Percentiles rank a stretch among this genome's conserved stretches.
phyloP scores from a whole-genome alignment of 1,140 invertebrate genomes.

The Trinorchestia longiramus region DNA sequence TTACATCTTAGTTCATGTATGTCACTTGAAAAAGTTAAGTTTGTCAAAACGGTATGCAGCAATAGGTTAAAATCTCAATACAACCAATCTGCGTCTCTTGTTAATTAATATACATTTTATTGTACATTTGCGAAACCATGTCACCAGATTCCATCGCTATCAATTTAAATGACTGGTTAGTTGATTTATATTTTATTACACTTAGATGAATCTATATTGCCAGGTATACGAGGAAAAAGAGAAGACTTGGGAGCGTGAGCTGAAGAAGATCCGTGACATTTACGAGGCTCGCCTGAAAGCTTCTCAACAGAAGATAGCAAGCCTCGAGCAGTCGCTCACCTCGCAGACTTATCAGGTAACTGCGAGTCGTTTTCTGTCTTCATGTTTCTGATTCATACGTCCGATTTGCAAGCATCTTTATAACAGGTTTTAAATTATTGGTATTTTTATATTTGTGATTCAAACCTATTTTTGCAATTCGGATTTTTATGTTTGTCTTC shows the following conservation, averaged over 20 bases:
- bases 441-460: not conserved
- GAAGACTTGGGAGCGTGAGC: constrained; percentile 75
- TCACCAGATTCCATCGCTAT: too few relatives aligned
- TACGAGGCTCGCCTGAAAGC: constrained; percentile 80
- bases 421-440: not conserved
- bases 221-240: constrained; percentile 78
- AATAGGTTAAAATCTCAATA: too few relatives aligned
- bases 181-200: too few relatives aligned
- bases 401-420: not conserved
- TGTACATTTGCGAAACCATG: not conserved
- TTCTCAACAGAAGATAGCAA: constrained; percentile 77
- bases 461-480: not conserved
- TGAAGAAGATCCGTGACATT: constrained; percentile 75
- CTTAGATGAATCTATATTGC: not conserved
- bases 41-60: too few relatives aligned
- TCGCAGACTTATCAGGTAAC: constrained; percentile 78
- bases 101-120: not conserved
- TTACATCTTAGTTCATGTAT: too few relatives aligned
- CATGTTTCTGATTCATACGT: not conserved
- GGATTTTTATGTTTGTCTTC: not conserved
- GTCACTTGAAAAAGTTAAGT: too few relatives aligned
- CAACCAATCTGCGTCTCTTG: not conserved
- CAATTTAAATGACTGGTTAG: too few relatives aligned
- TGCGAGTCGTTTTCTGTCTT: too few relatives aligned
- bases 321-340: constrained; percentile 79